Evolutionary conservation across 1,140 invertebrate genomes (phyloP).

Genomic region (Coelopa frigida): DNA sequence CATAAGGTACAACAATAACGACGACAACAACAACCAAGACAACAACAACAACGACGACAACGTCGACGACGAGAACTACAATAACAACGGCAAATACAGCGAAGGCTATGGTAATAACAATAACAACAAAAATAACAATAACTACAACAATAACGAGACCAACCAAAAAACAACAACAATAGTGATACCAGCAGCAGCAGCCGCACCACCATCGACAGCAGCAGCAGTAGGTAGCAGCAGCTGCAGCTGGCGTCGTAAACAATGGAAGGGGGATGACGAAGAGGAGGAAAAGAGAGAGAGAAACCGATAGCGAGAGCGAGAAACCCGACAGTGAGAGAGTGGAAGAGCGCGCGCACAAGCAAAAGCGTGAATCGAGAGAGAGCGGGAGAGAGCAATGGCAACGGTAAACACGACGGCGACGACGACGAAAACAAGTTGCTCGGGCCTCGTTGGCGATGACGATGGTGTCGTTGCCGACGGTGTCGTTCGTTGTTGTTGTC

Average conservation of each 20-base stretch:
- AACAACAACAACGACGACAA: not conserved
- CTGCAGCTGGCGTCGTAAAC: not conserved
- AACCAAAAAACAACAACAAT: too few relatives aligned
- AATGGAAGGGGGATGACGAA: not conserved
- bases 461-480: not conserved
- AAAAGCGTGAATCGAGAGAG: not conserved
- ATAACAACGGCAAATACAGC: not conserved
- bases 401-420: too few relatives aligned
- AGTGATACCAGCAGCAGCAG: too few relatives aligned
- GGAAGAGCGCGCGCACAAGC: not conserved
- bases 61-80: not conserved
- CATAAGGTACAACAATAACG: not conserved
- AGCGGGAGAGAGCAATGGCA: too few relatives aligned
- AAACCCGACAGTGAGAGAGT: not conserved
- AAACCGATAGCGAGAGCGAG: not conserved
- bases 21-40: not conserved
- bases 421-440: too few relatives aligned
- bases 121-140: not conserved
- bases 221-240: not conserved
- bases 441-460: too few relatives aligned
- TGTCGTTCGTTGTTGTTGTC: not conserved
- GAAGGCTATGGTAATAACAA: not conserved
- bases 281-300: not conserved
- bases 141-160: not conserved
- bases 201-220: not conserved